phyloP scores from a whole-genome alignment of 1,140 invertebrate genomes.

The Caenorhabditis inopinata region DNA sequence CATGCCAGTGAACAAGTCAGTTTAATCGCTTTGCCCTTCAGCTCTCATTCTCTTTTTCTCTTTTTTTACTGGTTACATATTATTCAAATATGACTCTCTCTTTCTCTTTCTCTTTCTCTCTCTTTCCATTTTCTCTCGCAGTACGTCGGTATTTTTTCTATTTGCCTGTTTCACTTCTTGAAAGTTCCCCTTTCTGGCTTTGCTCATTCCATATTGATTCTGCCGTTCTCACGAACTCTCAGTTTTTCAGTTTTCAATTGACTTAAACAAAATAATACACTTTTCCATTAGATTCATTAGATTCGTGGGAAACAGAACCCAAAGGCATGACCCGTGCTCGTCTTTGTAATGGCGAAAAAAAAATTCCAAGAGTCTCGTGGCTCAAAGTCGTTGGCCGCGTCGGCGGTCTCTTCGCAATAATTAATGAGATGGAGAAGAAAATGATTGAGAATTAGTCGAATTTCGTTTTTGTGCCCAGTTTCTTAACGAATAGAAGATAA shows the following conservation, averaged over 20 bases:
- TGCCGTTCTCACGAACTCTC: neutral
- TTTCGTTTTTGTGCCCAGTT: no score
- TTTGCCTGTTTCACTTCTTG: neutral
- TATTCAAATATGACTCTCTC: neutral
- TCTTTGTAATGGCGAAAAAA: no score
- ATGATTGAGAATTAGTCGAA: no score
- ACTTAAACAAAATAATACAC: neutral
- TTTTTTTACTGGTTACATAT: neutral
- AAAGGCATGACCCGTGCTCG: no score
- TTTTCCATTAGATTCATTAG: slow-evolving; percentile 16
- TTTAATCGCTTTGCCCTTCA: neutral
- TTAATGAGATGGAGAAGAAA: no score
- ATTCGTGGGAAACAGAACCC: neutral
- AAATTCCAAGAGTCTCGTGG: no score
- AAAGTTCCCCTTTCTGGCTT: neutral
- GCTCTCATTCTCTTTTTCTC: neutral
- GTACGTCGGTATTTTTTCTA: neutral
- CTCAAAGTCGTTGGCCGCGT: no score
- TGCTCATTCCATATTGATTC: neutral
- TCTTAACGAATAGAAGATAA: no score
- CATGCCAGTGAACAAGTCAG: no score
- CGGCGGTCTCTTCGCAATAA: no score
- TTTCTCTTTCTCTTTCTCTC: no score
- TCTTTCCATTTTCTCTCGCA: neutral
- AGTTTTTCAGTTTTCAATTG: no score